Evolutionary conservation across 2,888 invertebrate species (phyloP).

Genomic region (Phaedon cochleariae): DNA sequence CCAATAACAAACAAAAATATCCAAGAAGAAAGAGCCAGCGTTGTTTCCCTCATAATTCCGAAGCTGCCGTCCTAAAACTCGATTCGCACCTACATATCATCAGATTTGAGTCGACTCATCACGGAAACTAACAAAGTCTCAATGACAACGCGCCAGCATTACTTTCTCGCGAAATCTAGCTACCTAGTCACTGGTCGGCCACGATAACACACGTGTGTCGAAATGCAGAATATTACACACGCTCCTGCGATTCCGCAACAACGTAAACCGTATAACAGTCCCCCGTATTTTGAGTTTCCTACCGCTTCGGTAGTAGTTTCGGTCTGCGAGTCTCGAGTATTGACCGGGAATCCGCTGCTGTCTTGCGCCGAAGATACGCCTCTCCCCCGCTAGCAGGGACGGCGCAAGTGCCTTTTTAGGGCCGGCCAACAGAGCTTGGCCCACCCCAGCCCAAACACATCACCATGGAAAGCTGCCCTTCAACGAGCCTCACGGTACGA

Average conservation of each 20-base stretch:
- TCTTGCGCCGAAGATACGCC: conserved; percentile 41
- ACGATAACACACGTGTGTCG: conserved; percentile 14
- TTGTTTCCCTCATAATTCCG: conserved; percentile 14
- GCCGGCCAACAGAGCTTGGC: background rate
- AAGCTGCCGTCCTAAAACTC: conserved; percentile 5
- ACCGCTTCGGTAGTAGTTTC: conserved; percentile 6
- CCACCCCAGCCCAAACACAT: background rate
- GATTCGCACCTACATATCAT: conserved; percentile 4
- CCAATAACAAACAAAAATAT: conserved; percentile 49
- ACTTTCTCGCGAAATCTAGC: background rate
- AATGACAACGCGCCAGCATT: background rate
- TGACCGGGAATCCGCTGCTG: conserved; percentile 42
- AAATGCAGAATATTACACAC: background rate
- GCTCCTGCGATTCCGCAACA: conserved; percentile 5
- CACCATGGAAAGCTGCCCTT: no score
- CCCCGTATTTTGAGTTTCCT: conserved; percentile 17
- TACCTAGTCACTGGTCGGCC: conserved; percentile 7
- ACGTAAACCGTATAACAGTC: conserved; percentile 11
- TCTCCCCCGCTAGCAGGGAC: conserved; percentile 38
- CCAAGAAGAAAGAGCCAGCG: conserved; percentile 43
- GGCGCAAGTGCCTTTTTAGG: conserved; percentile 25
- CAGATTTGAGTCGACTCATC: conserved; percentile 15
- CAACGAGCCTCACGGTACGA: no score
- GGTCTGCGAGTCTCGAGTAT: conserved; percentile 35
- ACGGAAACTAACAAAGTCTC: background rate